phyloP scores from a whole-genome alignment of 2,797 vertebrate species.

The Epinephelus awoara region DNA sequence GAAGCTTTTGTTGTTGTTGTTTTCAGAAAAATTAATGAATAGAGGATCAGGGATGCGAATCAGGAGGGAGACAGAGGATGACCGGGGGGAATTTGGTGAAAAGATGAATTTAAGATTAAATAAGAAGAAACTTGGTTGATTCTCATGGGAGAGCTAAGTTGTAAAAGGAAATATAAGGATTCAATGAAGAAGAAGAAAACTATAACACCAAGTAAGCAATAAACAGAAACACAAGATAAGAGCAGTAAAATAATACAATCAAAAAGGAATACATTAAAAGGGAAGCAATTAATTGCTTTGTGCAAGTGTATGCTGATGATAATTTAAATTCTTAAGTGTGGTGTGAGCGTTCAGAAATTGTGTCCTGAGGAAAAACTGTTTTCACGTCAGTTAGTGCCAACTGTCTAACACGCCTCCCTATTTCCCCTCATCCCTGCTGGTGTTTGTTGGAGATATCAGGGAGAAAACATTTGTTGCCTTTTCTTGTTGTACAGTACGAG shows the following conservation, averaged over 20 bases:
- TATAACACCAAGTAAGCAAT: not conserved
- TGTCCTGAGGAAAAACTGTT: slow-evolving; percentile 25
- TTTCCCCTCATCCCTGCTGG: not conserved
- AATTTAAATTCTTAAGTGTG: slow-evolving; percentile 14
- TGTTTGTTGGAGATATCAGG: slow-evolving; percentile 35
- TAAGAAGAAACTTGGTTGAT: slow-evolving; percentile 20
- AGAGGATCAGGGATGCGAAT: slow-evolving; percentile 19
- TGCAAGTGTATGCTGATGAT: slow-evolving; percentile 31
- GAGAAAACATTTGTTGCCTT: not conserved
- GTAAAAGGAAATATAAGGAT: not conserved
- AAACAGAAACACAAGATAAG: slow-evolving; percentile 21
- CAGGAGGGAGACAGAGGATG: slow-evolving; percentile 4
- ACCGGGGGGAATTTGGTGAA: not conserved
- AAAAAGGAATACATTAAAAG: slow-evolving; percentile 9
- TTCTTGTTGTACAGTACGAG: slow-evolving; percentile 14
- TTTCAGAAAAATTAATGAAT: slow-evolving; percentile 18
- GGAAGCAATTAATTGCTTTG: slow-evolving; percentile 41
- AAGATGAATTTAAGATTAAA: slow-evolving; percentile 36
- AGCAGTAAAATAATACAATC: not conserved
- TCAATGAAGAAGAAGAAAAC: not conserved
- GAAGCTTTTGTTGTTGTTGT: slow-evolving; percentile 22
- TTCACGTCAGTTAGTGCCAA: not conserved
- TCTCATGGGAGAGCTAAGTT: not conserved
- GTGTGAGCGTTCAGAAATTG: not conserved
- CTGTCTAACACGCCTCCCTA: not conserved